Base-by-base conservation (phyloP, 2,113 vertebrate genomes). In the Puntigrus tetrazona region DNA sequence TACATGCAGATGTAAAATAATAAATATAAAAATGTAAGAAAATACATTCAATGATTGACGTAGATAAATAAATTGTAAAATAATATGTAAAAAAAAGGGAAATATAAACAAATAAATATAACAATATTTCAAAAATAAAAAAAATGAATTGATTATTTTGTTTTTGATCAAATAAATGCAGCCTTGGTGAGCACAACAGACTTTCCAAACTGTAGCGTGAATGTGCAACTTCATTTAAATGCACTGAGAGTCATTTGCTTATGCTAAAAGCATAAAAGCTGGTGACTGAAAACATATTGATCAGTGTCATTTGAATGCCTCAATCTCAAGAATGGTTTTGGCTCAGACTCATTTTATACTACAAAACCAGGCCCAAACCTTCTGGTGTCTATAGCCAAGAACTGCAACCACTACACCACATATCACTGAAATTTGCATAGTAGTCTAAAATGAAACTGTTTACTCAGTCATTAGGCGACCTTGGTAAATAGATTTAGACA, bases 401-500 rank as follows among this genome's bases (percentile, higher is more conserved):
- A n/a, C 4, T 9, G 4, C 13, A n/a, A 81, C 9, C 36, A 6
- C 38, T 29, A 38, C 20, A 43, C 5, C 7, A 45, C 25, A 31
- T 27, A 29, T 13, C 7, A 47, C 69, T 36, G 20, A 1, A 34
- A 79, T 34, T 7, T 14, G 34, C 38, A 76, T 13, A 63, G 38
- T 25, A 20, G 25, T 57, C 31, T 47, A 82, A 59, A 78, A 73
- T 36, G 1, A 52, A 34, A 52, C 41, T 34, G 43, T 78, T 74
- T 84, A 41, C 25, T 34, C 43, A 25, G 43, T 65, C 59, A 80
- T 78, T 78, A 78, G 18, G 5, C n/a, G 18, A 29, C 78, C 41
- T 47, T 67, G 25, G 16, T 31, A 80, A 84, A 47, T 36, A 77
- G 31, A 67, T 86, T 57, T 74, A 50, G 57, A 41, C 59, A 47